These are phyloP conservation scores for Labroides dimidiatus DNA, from an alignment of 2,797 vertebrate species.

Conservation along the genomic window DNA sequence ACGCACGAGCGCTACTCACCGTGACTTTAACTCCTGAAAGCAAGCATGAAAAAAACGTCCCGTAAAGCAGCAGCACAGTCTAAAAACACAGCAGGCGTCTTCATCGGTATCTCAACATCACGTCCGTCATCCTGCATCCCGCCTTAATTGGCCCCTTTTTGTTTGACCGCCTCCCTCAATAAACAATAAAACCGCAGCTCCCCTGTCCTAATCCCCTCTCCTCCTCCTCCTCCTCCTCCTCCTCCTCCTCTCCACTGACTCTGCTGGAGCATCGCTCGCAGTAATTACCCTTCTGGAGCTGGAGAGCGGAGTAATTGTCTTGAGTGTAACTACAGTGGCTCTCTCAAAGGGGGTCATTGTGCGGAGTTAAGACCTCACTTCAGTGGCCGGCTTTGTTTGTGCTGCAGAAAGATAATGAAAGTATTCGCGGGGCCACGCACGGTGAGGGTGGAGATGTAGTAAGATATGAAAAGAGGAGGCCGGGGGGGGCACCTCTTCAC, in stretches of 20 bases:
- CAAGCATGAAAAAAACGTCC: neutral
- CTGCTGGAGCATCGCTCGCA: slow-evolving; percentile 75
- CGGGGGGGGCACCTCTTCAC: slow-evolving; percentile 23
- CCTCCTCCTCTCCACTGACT: slow-evolving; percentile 65
- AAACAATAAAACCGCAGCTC: slow-evolving; percentile 79
- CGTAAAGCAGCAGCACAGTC: neutral
- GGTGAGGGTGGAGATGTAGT: slow-evolving; percentile 62
- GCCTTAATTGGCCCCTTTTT: slow-evolving; percentile 74
- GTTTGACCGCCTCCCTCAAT: slow-evolving; percentile 80
- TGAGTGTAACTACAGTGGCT: slow-evolving; percentile 83
- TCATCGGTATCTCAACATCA: slow-evolving; percentile 52
- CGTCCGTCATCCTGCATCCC: slow-evolving; percentile 62
- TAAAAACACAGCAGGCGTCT: slow-evolving; percentile 10
- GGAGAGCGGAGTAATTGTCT: slow-evolving; percentile 85
- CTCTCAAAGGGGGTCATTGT: slow-evolving; percentile 86
- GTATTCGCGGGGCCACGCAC: slow-evolving; percentile 76
- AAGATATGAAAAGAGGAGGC: slow-evolving; percentile 61
- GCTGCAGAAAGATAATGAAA: slow-evolving; percentile 84
- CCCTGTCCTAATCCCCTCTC: slow-evolving; percentile 66
- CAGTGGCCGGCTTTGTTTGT: slow-evolving; percentile 84
- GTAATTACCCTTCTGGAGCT: slow-evolving; percentile 83
- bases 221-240: slow-evolving; percentile 63
- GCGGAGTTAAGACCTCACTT: slow-evolving; percentile 76
- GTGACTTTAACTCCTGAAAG: slow-evolving; percentile 2
- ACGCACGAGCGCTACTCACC: slow-evolving; percentile 39